phyloP scores from a whole-genome alignment of 2,113 vertebrate species.

The Dromaius novaehollandiae region DNA sequence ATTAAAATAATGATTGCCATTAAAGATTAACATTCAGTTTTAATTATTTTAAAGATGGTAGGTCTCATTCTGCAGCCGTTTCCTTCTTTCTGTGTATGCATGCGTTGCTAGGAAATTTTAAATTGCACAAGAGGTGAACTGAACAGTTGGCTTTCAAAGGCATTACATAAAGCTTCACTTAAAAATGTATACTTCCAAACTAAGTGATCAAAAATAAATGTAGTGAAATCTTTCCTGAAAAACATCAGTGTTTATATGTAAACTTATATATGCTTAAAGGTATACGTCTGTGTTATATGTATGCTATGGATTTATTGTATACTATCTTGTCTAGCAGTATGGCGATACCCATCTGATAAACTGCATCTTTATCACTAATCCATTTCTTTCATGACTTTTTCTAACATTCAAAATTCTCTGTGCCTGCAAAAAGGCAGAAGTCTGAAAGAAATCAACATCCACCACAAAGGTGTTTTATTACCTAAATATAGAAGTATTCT shows the following conservation, averaged over 20 bases:
- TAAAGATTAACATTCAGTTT: neutral
- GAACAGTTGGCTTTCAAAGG: neutral
- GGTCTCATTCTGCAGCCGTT: neutral
- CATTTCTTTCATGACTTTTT: neutral
- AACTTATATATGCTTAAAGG: neutral
- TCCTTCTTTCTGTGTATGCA: neutral
- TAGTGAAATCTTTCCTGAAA: neutral
- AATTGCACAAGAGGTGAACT: neutral
- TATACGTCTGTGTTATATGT: neutral
- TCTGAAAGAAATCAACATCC: neutral
- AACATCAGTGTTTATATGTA: neutral
- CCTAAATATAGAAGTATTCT: neutral
- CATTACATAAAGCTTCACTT: neutral
- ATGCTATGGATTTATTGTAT: neutral
- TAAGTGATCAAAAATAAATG: neutral
- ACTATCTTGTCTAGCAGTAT: neutral
- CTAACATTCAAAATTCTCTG: neutral
- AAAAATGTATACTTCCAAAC: neutral
- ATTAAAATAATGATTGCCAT: neutral
- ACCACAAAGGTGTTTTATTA: neutral
- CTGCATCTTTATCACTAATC: neutral
- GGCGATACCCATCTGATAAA: neutral
- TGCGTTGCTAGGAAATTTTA: neutral
- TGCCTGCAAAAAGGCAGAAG: neutral
- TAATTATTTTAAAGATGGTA: neutral